Evolutionary conservation across 1,140 invertebrate genomes (phyloP).

Genomic region (Hypothenemus hampei): DNA sequence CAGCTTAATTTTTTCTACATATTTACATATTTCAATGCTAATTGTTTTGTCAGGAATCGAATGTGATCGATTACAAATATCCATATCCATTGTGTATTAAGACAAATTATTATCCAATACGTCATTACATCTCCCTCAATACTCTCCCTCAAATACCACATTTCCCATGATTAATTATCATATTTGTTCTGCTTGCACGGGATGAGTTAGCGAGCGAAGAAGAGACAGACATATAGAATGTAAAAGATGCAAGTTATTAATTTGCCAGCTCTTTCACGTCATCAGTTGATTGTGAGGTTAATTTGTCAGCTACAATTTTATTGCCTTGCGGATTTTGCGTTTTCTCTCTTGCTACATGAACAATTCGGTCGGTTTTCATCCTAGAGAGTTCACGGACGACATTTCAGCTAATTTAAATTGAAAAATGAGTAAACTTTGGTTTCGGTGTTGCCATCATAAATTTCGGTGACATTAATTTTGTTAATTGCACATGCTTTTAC

Average conservation of each 20-base stretch:
- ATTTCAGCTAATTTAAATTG: constrained; percentile 23
- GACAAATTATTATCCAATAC: constrained; percentile 10
- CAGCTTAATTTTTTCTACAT: too few relatives aligned
- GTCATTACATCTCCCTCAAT: constrained; percentile 1
- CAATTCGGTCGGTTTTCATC: constrained; percentile 22
- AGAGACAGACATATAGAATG: not conserved
- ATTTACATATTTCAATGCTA: too few relatives aligned
- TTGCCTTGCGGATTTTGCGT: constrained; percentile 15
- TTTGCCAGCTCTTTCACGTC: constrained; percentile 8
- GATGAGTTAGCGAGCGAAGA: too few relatives aligned
- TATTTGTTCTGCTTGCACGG: constrained; percentile 2
- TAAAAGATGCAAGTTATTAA: constrained; percentile 16
- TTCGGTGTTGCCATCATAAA: constrained; percentile 15
- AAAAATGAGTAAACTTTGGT: constrained; percentile 27
- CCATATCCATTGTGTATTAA: not conserved
- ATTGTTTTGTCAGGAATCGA: too few relatives aligned
- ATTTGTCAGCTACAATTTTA: constrained; percentile 27
- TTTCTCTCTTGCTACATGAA: constrained; percentile 14
- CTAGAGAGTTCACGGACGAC: constrained; percentile 19
- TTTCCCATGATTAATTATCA: constrained; percentile 12
- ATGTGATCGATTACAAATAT: not conserved
- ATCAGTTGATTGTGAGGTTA: constrained; percentile 21
- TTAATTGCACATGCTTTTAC: constrained; percentile 26
- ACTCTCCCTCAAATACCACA: constrained; percentile 8
- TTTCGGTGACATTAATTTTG: constrained; percentile 24